Evolutionary conservation across 2,888 invertebrate genomes (phyloP), one percentile per base, ranked within the genome.

Genomic region (Leptogaster cylindrica): DNA sequence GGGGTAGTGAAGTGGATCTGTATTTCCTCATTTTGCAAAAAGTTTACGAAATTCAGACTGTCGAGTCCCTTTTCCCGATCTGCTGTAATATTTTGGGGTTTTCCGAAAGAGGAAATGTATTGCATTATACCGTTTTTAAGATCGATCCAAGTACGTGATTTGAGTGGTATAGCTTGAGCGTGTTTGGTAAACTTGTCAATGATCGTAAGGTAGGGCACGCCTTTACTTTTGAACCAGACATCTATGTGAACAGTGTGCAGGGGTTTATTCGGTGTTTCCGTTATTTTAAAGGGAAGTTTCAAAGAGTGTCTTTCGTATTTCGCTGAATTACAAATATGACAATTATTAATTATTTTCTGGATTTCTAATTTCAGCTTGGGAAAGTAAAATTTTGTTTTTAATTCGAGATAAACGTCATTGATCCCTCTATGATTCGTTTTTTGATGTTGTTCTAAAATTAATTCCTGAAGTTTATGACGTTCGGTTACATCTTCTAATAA

Each of bases 141-240:
- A 50, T 64, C 64, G 2, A 28, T 25, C 50, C 36, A 48, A 50
- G 27, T 50, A 25, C 64, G 33, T 18, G 48, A 48, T 23, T 48
- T 33, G 3, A 63, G 6, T 2, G 63, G 48, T 31, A 46, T 63
- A n/a, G 23, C 18, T 33, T 63, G 63, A 0, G 25, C 51, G 8
- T 65, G 63, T 52, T 66, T 68, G 3, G 68, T 50, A 28, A 70
- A 50, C 27, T 67, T 70, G 23, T 70, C 44, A 7, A 55, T 36
- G 12, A 36, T 20, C 4, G 55, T 55, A 8, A 33, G 7, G 33
- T 18, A 55, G n/a, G 36, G 20, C 5, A 20, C 12, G n/a, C 50
- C 50, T n/a, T 55, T 55, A 20, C 55, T 55, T 55, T 55, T 55
- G 20, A 55, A 55, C 51, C 51, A 51, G 8, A n/a, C n/a, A n/a